Conservation (phyloP, 2,888 invertebrate genomes). For the Agrypnus murinus region DNA sequence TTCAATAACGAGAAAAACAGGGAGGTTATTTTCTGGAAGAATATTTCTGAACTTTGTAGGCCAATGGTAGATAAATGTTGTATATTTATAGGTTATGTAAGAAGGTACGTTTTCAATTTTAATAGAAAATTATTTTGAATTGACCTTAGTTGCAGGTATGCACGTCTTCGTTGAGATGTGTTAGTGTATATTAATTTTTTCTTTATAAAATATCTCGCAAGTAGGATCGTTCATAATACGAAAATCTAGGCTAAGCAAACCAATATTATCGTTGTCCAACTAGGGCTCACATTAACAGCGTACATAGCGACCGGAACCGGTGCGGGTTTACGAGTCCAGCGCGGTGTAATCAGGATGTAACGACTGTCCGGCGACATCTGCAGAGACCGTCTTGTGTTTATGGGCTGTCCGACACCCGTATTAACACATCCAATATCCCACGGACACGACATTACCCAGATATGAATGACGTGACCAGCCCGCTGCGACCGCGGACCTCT, state of each 20-base stretch:
- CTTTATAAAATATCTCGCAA: too few species aligned
- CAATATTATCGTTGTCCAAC: slow-evolving; percentile 52
- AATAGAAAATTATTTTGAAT: too few species aligned
- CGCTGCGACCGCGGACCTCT: slow-evolving; percentile 51
- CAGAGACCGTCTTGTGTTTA: slow-evolving; percentile 70
- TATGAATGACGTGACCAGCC: slow-evolving; percentile 71
- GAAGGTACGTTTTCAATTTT: too few species aligned
- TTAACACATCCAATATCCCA: slow-evolving; percentile 72
- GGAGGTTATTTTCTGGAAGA: too few species aligned
- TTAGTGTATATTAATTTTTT: too few species aligned
- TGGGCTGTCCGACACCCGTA: slow-evolving; percentile 70
- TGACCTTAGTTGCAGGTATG: too few species aligned
- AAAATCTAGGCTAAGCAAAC: slow-evolving; percentile 55
- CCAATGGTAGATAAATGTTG: too few species aligned
- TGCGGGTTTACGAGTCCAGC: slow-evolving; percentile 62
- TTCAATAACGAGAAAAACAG: too few species aligned
- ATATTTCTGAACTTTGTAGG: too few species aligned
- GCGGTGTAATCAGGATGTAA: slow-evolving; percentile 69
- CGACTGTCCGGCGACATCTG: slow-evolving; percentile 70
- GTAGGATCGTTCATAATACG: slow-evolving; percentile 24
- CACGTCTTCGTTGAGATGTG: too few species aligned
- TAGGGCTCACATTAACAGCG: slow-evolving; percentile 47
- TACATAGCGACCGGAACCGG: slow-evolving; percentile 56
- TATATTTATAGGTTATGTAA: too few species aligned
- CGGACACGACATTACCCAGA: slow-evolving; percentile 71